Evolutionary conservation across 2,797 vertebrate genomes (phyloP).

Genomic region (Chloroceryle amazona): DNA sequence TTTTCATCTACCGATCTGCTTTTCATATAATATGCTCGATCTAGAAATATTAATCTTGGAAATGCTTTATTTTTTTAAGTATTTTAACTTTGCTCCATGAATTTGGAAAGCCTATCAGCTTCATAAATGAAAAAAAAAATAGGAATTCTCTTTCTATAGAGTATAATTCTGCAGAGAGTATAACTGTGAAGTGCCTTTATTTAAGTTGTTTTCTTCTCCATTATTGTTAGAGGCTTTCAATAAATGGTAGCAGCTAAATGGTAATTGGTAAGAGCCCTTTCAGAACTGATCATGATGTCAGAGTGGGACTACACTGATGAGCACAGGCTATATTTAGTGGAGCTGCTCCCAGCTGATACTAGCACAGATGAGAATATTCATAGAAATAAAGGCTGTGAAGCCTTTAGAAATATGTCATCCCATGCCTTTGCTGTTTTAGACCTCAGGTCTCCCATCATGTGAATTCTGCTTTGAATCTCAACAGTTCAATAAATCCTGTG

Average conservation of each 20-base stretch:
- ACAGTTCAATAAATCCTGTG: neutral
- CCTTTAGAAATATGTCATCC: constrained; percentile 13
- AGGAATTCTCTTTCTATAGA: neutral
- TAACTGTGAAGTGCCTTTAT: neutral
- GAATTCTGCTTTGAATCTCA: constrained; percentile 39
- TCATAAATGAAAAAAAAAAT: neutral
- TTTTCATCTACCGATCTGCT: neutral
- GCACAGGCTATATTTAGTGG: neutral
- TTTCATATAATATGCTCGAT: neutral
- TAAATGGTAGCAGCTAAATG: neutral
- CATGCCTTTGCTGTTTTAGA: neutral
- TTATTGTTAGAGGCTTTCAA: constrained; percentile 4
- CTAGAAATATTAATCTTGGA: neutral
- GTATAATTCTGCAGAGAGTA: neutral
- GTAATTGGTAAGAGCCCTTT: neutral
- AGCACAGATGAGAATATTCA: neutral
- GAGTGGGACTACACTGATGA: neutral
- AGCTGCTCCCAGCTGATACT: neutral
- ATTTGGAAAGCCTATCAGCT: neutral
- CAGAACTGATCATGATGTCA: neutral
- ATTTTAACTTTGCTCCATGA: neutral
- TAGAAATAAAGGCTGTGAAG: neutral
- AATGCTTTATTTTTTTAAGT: neutral
- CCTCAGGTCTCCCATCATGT: neutral
- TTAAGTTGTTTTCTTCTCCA: neutral